Evolutionary conservation across 2,797 vertebrate genomes (phyloP), one percentile per base, ranked within the genome.

Genomic region (Selene dorsalis): DNA sequence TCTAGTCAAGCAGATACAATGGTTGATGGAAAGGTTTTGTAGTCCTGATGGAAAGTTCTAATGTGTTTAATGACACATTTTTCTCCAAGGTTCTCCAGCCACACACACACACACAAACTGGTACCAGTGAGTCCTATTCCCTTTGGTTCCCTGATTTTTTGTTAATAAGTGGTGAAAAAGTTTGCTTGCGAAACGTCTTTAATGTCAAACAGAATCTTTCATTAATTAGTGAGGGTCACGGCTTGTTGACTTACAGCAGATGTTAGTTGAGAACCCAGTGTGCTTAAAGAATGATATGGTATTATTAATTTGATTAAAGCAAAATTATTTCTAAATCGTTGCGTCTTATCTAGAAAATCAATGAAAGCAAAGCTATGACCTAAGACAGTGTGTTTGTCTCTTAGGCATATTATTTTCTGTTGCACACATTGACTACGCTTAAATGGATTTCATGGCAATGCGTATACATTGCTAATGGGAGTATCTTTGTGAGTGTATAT

Each of bases 291-390:
- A 86, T 84, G 20, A 87, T 84, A 85, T 81, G 79, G 53, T 88
- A 39, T 39, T 75, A 83, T 87, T 88, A 69, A 92, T 84, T 81
- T 69, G 64, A 89, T 92, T 89, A 81, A 86, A 88, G 79, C 63
- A 82, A 83, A 89, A 87, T 73, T 24, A 89, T 75, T 79, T 85
- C 59, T 58, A 89, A 91, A 88, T 88, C 45, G 78, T 82, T 68
- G 55, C 11, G 73, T 86, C 80, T 87, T 86, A 80, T 91, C 86
- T 86, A 70, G 90, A 87, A 88, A 92, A 90, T 87, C 65, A 87
- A 82, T 92, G 91, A 83, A 83, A 63, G 74, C 20, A 82, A 82
- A 76, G 41, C 81, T 68, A 84, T 93, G 93, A 94, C 76, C 80
- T 86, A 69, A 92, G 82, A 60, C 62, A 72, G 45, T 67, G 32